Conservation (phyloP, 1,140 invertebrate genomes). For the Oreohelix idahoensis region DNA sequence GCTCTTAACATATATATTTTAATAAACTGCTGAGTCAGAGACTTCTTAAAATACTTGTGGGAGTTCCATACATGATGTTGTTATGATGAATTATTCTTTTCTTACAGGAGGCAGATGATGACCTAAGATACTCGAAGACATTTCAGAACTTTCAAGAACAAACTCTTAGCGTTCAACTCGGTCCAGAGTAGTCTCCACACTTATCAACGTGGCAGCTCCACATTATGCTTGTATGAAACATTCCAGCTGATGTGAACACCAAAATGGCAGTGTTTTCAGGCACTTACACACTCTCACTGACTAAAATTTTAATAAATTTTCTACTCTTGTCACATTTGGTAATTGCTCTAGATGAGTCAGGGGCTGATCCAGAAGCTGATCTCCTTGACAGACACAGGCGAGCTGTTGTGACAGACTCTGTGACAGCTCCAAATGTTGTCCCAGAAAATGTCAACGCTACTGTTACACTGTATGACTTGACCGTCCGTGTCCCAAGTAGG, state of each 20-base stretch:
- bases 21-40: too few species aligned
- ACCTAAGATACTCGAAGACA: too few species aligned
- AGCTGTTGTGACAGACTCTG: not conserved
- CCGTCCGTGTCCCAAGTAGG: not conserved
- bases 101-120: too few species aligned
- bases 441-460: slow-evolving; percentile 22
- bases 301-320: not conserved
- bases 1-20: too few species aligned
- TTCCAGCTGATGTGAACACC: not conserved
- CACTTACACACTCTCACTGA: not conserved
- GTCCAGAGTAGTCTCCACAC: too few species aligned
- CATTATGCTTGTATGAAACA: too few species aligned
- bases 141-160: too few species aligned
- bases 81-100: too few species aligned
- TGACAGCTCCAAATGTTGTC: not conserved
- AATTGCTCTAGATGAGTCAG: not conserved
- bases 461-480: slow-evolving; percentile 14
- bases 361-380: not conserved
- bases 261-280: not conserved
- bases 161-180: too few species aligned
- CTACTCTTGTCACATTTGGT: not conserved
- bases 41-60: too few species aligned
- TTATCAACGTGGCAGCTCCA: too few species aligned
- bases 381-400: not conserved
- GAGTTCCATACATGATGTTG: too few species aligned